A percentile compares a stretch with the other conserved stretches of the same genome.
Evolutionary conservation across 37 sponge, comb jelly and placozoan genomes (phyloP).

Genomic region (Haliclona indistincta): DNA sequence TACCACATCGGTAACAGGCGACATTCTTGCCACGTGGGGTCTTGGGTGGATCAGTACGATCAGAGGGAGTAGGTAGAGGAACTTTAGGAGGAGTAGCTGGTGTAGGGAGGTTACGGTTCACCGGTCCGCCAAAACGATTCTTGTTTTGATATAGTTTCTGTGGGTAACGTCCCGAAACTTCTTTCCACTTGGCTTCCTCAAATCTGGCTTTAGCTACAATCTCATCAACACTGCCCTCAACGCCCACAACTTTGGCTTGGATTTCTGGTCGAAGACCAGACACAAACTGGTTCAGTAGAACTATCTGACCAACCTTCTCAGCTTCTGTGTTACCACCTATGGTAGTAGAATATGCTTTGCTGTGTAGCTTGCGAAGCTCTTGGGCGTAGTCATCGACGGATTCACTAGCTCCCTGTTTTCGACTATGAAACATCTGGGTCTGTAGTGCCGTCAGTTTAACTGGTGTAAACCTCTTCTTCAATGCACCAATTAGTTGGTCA

Average conservation of each 20-base stretch:
- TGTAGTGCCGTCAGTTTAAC: background rate
- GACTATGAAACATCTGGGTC: background rate
- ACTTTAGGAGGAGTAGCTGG: background rate
- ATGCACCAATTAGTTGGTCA: background rate
- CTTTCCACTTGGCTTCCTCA: background rate
- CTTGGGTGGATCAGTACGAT: too few species aligned
- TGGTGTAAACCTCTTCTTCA: background rate
- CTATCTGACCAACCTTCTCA: background rate
- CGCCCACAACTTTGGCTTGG: background rate
- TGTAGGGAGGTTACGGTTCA: background rate
- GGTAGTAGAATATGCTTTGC: background rate
- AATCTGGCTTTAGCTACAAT: background rate
- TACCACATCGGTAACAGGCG: conserved; percentile 13
- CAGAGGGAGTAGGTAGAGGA: background rate
- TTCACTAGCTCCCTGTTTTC: background rate
- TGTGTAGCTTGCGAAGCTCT: background rate
- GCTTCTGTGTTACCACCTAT: background rate
- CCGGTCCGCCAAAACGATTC: background rate
- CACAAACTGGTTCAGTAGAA: background rate
- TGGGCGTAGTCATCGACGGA: background rate
- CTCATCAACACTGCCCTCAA: background rate
- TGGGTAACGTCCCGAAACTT: background rate
- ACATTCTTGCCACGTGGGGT: too few species aligned
- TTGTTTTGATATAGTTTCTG: too few species aligned
- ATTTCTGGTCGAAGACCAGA: background rate